phyloP scores from a whole-genome alignment of 2,888 invertebrate genomes.

The Hylaea fasciaria region DNA sequence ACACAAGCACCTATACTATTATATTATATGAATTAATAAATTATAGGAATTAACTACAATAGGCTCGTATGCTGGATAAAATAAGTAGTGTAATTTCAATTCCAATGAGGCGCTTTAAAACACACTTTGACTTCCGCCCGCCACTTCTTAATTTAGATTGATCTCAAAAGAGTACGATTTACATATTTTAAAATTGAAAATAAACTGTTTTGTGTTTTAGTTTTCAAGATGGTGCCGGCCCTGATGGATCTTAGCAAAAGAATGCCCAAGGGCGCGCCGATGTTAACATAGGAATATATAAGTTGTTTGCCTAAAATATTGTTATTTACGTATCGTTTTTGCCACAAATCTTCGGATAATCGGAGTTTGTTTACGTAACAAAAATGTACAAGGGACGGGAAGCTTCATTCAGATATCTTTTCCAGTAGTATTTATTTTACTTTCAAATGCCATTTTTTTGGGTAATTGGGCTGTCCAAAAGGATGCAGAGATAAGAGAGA shows the following conservation, averaged over 20 bases:
- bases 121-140: too few species aligned
- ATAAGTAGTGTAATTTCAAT: too few species aligned
- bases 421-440: neutral
- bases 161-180: too few species aligned
- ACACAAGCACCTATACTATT: too few species aligned
- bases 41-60: too few species aligned
- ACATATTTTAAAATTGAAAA: too few species aligned
- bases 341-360: slow-evolving; percentile 76
- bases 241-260: slow-evolving; percentile 50
- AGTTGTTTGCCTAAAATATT: slow-evolving; percentile 80
- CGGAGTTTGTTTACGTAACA: slow-evolving; percentile 64
- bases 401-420: neutral
- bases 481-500: too few species aligned
- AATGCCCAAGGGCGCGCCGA: slow-evolving; percentile 61
- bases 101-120: too few species aligned
- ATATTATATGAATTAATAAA: too few species aligned
- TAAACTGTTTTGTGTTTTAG: neutral
- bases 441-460: neutral
- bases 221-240: slow-evolving; percentile 21
- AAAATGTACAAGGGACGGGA: slow-evolving; percentile 9
- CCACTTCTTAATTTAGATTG: too few species aligned
- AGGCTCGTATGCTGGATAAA: too few species aligned
- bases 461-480: neutral
- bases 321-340: slow-evolving; percentile 81
- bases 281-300: slow-evolving; percentile 76